Evolutionary conservation across 2,797 vertebrate genomes (phyloP).

Genomic region (Vultur gryphus): DNA sequence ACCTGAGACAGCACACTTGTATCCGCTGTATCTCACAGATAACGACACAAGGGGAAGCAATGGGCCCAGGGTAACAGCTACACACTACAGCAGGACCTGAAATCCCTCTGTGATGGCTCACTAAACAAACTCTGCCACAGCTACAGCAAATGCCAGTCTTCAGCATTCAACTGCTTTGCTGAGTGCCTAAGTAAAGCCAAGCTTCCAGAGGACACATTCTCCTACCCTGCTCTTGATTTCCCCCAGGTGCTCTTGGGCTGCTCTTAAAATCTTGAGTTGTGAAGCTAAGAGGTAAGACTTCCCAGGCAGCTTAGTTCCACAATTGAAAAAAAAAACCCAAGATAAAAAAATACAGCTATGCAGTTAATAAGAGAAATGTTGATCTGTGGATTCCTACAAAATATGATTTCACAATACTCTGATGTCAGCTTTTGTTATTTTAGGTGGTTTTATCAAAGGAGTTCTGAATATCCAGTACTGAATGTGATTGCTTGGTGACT

Average conservation of each 20-base stretch:
- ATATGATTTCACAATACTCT: not conserved
- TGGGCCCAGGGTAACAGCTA: accelerated
- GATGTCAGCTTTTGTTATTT: not conserved
- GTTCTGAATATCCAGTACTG: not conserved
- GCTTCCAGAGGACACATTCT: not conserved
- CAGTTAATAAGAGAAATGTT: not conserved
- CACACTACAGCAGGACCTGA: not conserved
- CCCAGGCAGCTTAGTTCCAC: not conserved
- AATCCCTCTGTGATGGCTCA: not conserved
- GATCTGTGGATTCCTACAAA: not conserved
- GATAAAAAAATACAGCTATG: not conserved
- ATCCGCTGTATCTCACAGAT: not conserved
- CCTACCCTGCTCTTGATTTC: not conserved
- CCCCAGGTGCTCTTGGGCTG: not conserved
- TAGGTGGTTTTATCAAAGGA: not conserved
- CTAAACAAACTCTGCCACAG: not conserved
- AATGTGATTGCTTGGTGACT: not conserved
- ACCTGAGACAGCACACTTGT: not conserved
- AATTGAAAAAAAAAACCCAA: not conserved
- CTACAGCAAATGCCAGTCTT: not conserved
- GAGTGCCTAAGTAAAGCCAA: not conserved
- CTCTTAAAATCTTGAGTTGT: not conserved
- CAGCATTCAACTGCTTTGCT: not conserved
- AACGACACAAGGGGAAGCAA: accelerated
- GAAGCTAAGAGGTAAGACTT: not conserved